Conservation (phyloP, 2,113 vertebrate species). For the Salvator merianae region DNA sequence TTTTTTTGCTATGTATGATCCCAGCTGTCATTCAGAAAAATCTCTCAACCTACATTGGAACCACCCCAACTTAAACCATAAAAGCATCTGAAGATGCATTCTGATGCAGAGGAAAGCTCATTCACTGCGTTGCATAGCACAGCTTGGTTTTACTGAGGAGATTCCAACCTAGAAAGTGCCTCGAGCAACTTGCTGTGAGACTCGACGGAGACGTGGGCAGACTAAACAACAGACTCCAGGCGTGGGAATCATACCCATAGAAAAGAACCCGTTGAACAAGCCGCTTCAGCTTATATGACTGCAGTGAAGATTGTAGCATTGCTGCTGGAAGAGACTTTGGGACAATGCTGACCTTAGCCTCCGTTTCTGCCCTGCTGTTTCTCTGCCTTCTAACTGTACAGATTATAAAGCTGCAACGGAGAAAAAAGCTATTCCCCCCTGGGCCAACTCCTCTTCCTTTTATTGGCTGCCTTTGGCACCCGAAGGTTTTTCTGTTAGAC, state of each 20-base stretch:
- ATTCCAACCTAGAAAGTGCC: neutral
- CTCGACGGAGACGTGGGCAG: neutral
- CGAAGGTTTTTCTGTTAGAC: slow-evolving; percentile 52
- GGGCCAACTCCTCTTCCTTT: slow-evolving; percentile 58
- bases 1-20: too few relatives aligned
- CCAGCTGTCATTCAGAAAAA: too few relatives aligned
- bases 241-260: neutral
- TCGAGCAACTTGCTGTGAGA: neutral
- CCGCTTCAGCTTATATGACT: neutral
- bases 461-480: slow-evolving; percentile 64
- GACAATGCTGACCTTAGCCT: slow-evolving; percentile 25
- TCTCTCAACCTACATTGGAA: too few relatives aligned
- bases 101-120: fast-evolving
- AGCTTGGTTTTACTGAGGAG: neutral
- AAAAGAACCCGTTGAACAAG: neutral
- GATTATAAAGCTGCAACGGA: slow-evolving; percentile 44
- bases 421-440: slow-evolving; percentile 42
- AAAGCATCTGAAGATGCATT: neutral
- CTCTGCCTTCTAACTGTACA: slow-evolving; percentile 25
- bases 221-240: neutral
- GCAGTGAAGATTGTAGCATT: neutral
- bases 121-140: too few relatives aligned
- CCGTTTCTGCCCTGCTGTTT: neutral
- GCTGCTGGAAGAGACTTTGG: neutral
- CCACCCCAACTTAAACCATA: too few relatives aligned